Base-by-base conservation (phyloP, 2,797 vertebrate species). In the Dallia pectoralis region DNA sequence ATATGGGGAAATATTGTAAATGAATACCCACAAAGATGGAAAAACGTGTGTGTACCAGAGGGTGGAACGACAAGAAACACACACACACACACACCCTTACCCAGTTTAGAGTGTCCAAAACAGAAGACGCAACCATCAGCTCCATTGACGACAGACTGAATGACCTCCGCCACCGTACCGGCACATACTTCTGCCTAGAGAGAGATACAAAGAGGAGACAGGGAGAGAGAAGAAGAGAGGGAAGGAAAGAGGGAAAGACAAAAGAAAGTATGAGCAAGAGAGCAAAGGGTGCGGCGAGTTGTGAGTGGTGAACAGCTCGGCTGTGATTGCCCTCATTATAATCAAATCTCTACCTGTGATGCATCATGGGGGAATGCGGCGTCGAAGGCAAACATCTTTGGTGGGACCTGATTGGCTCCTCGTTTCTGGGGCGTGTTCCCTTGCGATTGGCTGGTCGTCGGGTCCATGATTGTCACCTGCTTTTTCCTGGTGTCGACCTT, bases 41-140 rank as follows among this genome's bases (percentile, higher is more conserved):
- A 36, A 36, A 36, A 36, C 3, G 22, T 61, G 56, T 61, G 66
- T 68, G 67, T 68, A 40, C 47, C 36, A 27, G 66, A 47, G 66
- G 4, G 36, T 4, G n/a, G 19, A 8, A 29, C 25, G 15, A 11
- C 11, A 25, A 32, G 11, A 32, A 32, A 40, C 51, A 36, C 53
- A 62, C 53, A 61, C 69, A 61, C 69, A 44, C 18, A 70, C 51
- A 70, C 69, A 71, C 40, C 44, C 47, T 92, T 88, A 99, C 97
- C 97, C 77, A 99, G 94, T 78, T 96, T 99, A 82, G 96, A 94
- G 72, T 99, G 97, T 83, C 97, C 97, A 81, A 99, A 99, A 82
- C 97, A 99, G 94, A 99, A 99, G 77, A 99, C 95, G 1, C 97
- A 99, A 87, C 97, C 97, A 69, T 99, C 97, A 69, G 97, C 97